Conservation (phyloP, 2,888 invertebrate genomes). For the Conops quadrifasciatus region DNA sequence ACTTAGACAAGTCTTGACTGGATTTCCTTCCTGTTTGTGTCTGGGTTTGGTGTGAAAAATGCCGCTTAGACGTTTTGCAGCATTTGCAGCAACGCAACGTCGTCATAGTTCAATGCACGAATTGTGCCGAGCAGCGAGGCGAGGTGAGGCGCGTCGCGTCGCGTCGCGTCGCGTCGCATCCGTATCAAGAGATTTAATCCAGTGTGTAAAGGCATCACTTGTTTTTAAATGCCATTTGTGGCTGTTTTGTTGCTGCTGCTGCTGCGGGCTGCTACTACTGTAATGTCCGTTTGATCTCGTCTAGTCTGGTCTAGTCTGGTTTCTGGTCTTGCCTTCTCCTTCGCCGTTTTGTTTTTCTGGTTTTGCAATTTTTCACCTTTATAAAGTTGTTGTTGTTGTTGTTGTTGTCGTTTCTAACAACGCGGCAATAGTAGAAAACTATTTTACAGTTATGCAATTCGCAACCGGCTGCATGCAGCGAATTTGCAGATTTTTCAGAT, state of each 20-base stretch:
- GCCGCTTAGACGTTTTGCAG: constrained; percentile 9
- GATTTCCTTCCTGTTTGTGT: not conserved
- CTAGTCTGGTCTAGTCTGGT: not conserved
- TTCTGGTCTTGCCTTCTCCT: too few relatives aligned
- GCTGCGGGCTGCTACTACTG: not conserved
- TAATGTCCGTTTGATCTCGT: not conserved
- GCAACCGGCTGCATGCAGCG: not conserved
- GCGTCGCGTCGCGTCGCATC: too few relatives aligned
- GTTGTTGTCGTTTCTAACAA: too few relatives aligned
- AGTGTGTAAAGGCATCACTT: not conserved
- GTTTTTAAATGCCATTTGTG: not conserved
- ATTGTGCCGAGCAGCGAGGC: too few relatives aligned
- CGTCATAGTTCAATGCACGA: constrained; percentile 18
- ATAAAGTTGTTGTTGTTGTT: not conserved
- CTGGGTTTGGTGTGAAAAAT: not conserved
- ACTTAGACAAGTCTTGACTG: not conserved
- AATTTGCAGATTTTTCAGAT: not conserved
- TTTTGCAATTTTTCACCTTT: not conserved
- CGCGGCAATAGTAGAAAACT: not conserved
- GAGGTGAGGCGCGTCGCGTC: too few relatives aligned
- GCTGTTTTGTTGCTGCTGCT: not conserved
- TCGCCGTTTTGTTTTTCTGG: too few relatives aligned
- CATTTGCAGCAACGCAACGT: not conserved
- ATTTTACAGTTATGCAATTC: constrained; percentile 14
- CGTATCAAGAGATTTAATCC: too few relatives aligned